These are phyloP conservation scores for Perognathus longimembris DNA, from an alignment of 2,113 vertebrate species.

Conservation along the genomic window DNA sequence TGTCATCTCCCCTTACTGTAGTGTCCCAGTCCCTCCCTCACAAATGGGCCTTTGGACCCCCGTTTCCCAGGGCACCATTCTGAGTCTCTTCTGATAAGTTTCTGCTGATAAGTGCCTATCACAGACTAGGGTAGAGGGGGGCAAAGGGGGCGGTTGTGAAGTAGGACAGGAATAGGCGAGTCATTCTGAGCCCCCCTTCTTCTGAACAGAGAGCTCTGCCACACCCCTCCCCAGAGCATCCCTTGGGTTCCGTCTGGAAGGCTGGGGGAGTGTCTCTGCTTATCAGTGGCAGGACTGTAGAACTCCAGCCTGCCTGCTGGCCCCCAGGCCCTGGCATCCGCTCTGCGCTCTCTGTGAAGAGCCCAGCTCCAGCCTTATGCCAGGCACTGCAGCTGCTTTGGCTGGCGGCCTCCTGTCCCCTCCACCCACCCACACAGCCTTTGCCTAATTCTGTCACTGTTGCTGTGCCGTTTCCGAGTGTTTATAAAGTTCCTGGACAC, in stretches of 20 bases:
- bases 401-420: background rate
- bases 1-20: background rate
- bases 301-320: too few species aligned
- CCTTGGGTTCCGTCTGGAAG: background rate
- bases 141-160: background rate
- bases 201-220: background rate
- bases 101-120: background rate
- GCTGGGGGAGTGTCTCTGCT: background rate
- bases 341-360: background rate
- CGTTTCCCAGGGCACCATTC: background rate
- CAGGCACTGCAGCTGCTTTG: background rate
- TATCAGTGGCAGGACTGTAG: background rate
- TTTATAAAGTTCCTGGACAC: background rate
- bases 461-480: background rate
- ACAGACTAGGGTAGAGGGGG: background rate
- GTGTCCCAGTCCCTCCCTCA: background rate
- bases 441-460: background rate
- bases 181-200: background rate
- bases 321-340: background rate
- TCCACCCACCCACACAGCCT: background rate
- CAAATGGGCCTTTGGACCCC: background rate
- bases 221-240: background rate
- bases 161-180: background rate
- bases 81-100: background rate
- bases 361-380: background rate